A percentile compares a stretch with the other conserved stretches of the same genome.
Conservation (phyloP, 2,113 vertebrate genomes). For the Mirounga angustirostris region DNA sequence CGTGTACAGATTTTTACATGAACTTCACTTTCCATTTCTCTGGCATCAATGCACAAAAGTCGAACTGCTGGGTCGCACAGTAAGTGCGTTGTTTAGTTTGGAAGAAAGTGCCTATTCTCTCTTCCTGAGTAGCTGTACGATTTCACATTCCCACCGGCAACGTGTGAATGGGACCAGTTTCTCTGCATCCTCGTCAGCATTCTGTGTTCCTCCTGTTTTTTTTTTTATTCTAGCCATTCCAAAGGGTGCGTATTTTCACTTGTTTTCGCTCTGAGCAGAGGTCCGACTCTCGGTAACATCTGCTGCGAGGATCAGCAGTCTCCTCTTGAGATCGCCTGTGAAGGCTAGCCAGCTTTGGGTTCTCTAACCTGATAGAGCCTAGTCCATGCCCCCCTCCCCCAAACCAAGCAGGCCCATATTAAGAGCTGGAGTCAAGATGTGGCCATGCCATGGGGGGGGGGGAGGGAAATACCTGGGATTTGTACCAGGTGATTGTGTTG, state of each 20-base stretch:
- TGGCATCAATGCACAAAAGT: not conserved
- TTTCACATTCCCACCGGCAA: not conserved
- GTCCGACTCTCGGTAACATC: fast-evolving
- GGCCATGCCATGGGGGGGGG: fast-evolving
- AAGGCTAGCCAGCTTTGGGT: fast-evolving
- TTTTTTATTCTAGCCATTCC: not conserved
- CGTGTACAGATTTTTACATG: not conserved
- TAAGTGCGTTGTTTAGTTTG: fast-evolving
- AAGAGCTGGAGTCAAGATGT: not conserved
- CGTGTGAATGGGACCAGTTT: not conserved
- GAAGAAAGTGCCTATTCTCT: not conserved
- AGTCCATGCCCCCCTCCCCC: not conserved
- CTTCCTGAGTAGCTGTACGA: fast-evolving
- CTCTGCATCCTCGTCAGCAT: not conserved
- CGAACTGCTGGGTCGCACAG: fast-evolving
- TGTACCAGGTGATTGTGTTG: not conserved
- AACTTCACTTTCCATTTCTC: not conserved
- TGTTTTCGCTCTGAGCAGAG: not conserved
- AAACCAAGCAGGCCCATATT: not conserved
- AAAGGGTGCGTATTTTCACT: not conserved
- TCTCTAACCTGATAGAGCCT: fast-evolving
- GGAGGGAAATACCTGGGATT: not conserved
- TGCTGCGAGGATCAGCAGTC: not conserved
- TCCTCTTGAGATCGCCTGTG: not conserved
- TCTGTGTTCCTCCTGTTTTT: not conserved